Percentiles rank a stretch among this genome's conserved stretches.
Conservation (phyloP, 2,113 vertebrate species). For the Camelus dromedarius region DNA sequence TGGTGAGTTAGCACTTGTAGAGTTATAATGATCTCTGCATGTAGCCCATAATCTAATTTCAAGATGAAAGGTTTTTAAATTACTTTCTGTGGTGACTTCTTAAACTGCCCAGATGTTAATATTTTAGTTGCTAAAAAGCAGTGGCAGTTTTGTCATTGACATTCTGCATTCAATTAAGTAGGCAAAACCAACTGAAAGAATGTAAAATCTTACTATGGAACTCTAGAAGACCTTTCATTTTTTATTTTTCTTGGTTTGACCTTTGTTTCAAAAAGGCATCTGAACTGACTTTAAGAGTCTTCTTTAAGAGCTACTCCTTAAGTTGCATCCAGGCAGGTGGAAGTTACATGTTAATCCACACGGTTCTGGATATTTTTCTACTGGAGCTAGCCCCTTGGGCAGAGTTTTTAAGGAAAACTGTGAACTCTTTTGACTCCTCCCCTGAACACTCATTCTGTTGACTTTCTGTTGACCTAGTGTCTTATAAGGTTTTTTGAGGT, state of each 20-base stretch:
- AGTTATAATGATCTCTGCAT: neutral
- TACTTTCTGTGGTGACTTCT: neutral
- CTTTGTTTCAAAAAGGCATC: constrained; percentile 32
- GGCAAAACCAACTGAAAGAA: neutral
- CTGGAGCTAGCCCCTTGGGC: neutral
- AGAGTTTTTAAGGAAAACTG: neutral
- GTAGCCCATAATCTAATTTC: neutral
- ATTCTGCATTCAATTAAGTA: constrained; percentile 4
- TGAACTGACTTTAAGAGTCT: neutral
- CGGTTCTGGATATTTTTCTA: neutral
- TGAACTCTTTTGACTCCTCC: neutral
- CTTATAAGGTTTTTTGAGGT: neutral
- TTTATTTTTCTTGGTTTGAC: neutral
- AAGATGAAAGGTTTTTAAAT: constrained; percentile 8
- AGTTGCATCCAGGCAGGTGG: neutral
- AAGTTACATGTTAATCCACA: neutral
- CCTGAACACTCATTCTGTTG: neutral
- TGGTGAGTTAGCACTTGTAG: neutral
- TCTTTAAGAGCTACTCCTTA: neutral
- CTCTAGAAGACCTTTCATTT: constrained; percentile 1
- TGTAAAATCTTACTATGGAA: neutral
- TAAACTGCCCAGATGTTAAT: neutral
- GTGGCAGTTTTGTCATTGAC: constrained; percentile 16
- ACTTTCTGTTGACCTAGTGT: constrained; percentile 14
- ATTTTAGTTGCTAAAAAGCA: neutral